These are phyloP conservation scores for Tragulus kanchil DNA, from an alignment of 2,113 vertebrate species.

Conservation along the genomic window DNA sequence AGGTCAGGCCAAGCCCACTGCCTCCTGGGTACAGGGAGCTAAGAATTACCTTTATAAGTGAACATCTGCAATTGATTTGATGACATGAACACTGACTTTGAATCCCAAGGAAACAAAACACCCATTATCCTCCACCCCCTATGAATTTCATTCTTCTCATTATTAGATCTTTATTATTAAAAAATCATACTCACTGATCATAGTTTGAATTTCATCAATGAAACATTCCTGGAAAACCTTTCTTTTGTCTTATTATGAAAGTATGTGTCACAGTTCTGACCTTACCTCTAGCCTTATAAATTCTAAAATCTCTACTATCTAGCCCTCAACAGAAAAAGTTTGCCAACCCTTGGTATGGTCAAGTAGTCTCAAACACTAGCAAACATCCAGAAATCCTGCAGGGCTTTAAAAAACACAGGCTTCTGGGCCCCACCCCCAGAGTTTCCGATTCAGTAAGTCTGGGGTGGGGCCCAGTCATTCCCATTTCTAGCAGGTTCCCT, in stretches of 20 bases:
- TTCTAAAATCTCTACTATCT: neutral
- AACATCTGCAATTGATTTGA: neutral
- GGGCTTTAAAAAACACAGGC: slow-evolving; percentile 22
- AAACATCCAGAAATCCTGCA: neutral
- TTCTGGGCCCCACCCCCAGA: neutral
- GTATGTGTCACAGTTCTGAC: neutral
- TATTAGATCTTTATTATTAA: neutral
- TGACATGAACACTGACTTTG: neutral
- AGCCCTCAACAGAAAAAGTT: neutral
- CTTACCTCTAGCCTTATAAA: neutral
- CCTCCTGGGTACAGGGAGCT: neutral
- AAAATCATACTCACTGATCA: neutral
- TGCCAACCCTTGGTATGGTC: neutral
- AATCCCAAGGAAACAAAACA: neutral
- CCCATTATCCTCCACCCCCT: neutral
- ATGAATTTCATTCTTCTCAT: neutral
- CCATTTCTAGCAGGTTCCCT: neutral
- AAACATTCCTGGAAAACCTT: neutral
- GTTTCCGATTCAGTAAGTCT: slow-evolving; percentile 15
- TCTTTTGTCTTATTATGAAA: neutral
- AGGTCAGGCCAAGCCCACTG: neutral
- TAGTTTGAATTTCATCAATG: neutral
- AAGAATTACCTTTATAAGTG: neutral
- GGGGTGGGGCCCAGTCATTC: neutral
- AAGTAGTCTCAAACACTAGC: neutral